Evolutionary conservation across 2,113 vertebrate genomes (phyloP).

Genomic region (Prunella himalayana): DNA sequence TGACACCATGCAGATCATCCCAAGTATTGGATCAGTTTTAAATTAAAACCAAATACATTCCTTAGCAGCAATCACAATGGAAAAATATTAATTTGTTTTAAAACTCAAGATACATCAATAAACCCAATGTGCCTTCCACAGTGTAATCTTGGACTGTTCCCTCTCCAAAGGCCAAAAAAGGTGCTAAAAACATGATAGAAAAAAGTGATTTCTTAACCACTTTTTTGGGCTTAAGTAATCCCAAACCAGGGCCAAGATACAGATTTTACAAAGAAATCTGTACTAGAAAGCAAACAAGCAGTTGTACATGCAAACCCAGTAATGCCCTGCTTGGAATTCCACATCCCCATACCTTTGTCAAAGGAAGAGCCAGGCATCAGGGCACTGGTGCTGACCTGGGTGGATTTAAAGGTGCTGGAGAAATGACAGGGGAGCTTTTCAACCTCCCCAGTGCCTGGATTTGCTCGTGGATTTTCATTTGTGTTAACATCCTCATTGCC

Average conservation of each 20-base stretch:
- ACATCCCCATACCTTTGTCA: conserved; percentile 31
- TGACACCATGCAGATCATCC: neutral
- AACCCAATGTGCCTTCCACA: neutral
- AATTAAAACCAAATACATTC: neutral
- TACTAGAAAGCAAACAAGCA: neutral
- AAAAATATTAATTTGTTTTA: neutral
- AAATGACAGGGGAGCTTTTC: conserved; percentile 48
- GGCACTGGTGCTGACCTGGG: conserved; percentile 18
- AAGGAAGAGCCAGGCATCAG: conserved; percentile 26
- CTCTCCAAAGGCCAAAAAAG: neutral
- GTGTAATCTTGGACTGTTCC: neutral
- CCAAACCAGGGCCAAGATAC: neutral
- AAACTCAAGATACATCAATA: neutral
- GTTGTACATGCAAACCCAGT: neutral
- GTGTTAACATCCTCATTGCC: conserved; percentile 5
- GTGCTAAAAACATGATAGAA: neutral
- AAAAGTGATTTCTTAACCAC: neutral
- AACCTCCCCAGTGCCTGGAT: conserved; percentile 18
- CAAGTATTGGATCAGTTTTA: neutral
- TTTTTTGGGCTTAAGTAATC: neutral
- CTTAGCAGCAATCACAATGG: neutral
- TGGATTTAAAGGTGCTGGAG: neutral
- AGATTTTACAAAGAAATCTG: neutral
- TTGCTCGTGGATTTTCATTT: conserved; percentile 2
- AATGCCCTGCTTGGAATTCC: neutral